Percentiles rank a stretch among this genome's conserved stretches.
These are phyloP conservation scores for Lasioglossum morio DNA, from an alignment of 2,888 invertebrate species.

Conservation along the genomic window DNA sequence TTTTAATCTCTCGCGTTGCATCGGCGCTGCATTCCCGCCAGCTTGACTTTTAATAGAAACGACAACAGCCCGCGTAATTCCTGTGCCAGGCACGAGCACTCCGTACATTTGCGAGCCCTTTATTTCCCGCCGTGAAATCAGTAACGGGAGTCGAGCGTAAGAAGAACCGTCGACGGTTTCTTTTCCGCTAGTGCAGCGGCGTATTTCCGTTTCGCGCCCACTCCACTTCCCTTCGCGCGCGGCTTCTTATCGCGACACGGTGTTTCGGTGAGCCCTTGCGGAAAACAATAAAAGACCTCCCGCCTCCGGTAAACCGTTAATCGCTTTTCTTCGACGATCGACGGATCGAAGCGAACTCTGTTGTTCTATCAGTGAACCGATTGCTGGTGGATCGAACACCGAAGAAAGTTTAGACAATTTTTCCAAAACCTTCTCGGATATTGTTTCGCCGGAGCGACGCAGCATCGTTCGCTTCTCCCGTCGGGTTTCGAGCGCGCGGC, in stretches of 20 bases:
- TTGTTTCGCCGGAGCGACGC: conserved; percentile 42
- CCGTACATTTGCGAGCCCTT: conserved; percentile 17
- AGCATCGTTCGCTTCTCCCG: conserved; percentile 8
- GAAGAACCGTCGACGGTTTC: conserved; percentile 9
- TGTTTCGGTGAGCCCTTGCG: neutral
- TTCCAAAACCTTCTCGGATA: conserved; percentile 12
- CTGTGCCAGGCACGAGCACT: conserved; percentile 15
- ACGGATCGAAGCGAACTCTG: neutral
- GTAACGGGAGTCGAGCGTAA: conserved; percentile 12
- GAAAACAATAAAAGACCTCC: neutral
- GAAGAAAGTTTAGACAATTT: neutral
- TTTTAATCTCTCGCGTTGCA: conserved; percentile 50
- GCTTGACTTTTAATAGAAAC: conserved; percentile 23
- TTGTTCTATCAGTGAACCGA: neutral
- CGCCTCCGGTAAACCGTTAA: neutral
- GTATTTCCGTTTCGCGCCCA: neutral
- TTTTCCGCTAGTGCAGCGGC: neutral
- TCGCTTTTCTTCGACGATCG: neutral
- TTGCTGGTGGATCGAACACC: too few species aligned
- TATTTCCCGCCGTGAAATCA: conserved; percentile 8
- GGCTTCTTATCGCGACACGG: neutral
- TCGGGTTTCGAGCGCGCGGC: conserved; percentile 28
- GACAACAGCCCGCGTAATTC: conserved; percentile 34
- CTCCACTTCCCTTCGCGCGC: conserved; percentile 4
- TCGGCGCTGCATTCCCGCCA: conserved; percentile 8